Percentiles rank a stretch among this genome's conserved stretches.
These are phyloP conservation scores for Nothura maculosa DNA, from an alignment of 2,797 vertebrate species.

Conservation along the genomic window DNA sequence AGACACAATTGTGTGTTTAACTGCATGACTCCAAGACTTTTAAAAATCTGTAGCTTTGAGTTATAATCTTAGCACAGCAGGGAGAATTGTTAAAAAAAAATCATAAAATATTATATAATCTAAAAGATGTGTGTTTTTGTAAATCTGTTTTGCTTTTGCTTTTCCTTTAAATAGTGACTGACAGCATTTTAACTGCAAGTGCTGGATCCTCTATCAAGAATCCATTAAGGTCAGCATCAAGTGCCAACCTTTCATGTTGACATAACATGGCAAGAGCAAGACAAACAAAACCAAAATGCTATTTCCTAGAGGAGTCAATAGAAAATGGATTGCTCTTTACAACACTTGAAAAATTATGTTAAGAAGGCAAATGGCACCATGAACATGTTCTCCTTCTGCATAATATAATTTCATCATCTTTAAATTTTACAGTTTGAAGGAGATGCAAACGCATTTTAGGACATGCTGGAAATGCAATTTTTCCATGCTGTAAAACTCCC, in stretches of 20 bases:
- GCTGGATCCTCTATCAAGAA: constrained; percentile 1
- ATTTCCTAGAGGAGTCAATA: constrained; percentile 36
- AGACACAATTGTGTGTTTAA: constrained; percentile 13
- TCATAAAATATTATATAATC: background rate
- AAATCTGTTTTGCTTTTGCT: background rate
- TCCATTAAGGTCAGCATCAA: constrained; percentile 21
- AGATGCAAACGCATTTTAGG: background rate
- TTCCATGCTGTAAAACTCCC: background rate
- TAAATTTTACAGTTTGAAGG: background rate
- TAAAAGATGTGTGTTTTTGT: background rate
- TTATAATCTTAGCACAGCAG: background rate
- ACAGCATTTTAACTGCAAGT: background rate
- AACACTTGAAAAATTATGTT: constrained; percentile 26
- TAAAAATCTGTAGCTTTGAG: background rate
- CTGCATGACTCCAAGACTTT: background rate
- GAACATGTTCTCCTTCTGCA: background rate
- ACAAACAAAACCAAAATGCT: constrained; percentile 10
- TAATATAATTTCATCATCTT: background rate
- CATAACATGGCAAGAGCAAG: constrained; percentile 4
- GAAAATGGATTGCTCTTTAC: constrained; percentile 21
- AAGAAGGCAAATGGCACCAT: background rate
- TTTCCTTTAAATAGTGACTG: constrained; percentile 23
- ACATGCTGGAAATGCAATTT: background rate
- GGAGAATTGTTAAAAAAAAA: background rate
- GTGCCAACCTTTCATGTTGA: constrained; percentile 20